phyloP scores from a whole-genome alignment of 2,888 invertebrate species.

The Polydrusus pterygomalis region DNA sequence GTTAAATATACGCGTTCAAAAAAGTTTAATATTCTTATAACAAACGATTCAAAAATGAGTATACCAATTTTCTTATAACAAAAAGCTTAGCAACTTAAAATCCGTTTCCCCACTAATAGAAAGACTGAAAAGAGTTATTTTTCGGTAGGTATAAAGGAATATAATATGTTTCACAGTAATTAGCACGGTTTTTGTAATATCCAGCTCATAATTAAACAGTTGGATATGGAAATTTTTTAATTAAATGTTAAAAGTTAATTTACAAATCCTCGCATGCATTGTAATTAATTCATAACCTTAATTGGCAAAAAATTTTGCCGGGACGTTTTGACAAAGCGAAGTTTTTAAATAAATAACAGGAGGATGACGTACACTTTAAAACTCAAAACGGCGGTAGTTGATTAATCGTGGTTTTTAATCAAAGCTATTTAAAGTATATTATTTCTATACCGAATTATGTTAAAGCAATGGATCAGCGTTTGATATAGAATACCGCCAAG shows the following conservation, averaged over 20 bases:
- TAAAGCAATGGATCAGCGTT: too few species aligned
- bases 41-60: too few species aligned
- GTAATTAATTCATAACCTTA: neutral
- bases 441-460: too few species aligned
- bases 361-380: slow-evolving; percentile 3
- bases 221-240: neutral
- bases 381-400: neutral
- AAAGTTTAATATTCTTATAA: too few species aligned
- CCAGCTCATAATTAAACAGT: neutral
- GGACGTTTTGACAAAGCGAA: neutral
- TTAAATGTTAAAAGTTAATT: neutral
- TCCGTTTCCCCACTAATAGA: too few species aligned
- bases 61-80: too few species aligned
- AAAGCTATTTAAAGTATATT: neutral
- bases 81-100: too few species aligned
- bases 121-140: too few species aligned
- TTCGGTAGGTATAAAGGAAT: too few species aligned
- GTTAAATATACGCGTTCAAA: too few species aligned
- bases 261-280: neutral
- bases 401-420: slow-evolving; percentile 5
- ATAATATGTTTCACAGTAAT: neutral
- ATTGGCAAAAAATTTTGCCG: slow-evolving; percentile 1
- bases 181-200: neutral
- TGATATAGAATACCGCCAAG: too few species aligned
- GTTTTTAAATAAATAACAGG: slow-evolving; percentile 3